Evolutionary conservation across 2,797 vertebrate species (phyloP).

Genomic region (Mionectes olivaceus): DNA sequence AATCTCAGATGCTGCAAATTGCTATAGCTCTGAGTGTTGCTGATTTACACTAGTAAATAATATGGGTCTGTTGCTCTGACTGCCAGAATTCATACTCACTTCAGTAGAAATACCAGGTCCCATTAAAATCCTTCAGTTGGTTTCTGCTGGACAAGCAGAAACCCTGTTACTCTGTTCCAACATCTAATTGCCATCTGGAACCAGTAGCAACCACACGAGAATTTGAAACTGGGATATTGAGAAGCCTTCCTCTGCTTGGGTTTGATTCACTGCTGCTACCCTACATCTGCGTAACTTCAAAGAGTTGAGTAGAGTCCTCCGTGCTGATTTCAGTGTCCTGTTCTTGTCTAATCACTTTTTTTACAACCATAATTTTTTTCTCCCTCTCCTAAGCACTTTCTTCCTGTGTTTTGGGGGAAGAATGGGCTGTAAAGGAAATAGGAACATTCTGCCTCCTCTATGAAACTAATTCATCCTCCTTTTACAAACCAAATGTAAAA

Average conservation of each 20-base stretch:
- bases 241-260: not conserved
- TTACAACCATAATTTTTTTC: not conserved
- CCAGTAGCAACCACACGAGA: conserved; percentile 11
- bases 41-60: conserved; percentile 1
- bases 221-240: not conserved
- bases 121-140: conserved; percentile 26
- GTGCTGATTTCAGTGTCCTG: not conserved
- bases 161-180: conserved; percentile 2
- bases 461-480: not conserved
- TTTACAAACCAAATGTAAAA: not conserved
- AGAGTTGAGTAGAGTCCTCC: not conserved
- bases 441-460: not conserved
- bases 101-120: conserved; percentile 32
- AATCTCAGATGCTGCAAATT: conserved; percentile 25
- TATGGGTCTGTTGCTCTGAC: not conserved
- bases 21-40: not conserved
- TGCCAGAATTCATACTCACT: conserved; percentile 33
- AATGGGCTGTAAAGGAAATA: not conserved
- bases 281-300: not conserved
- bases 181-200: conserved; percentile 65
- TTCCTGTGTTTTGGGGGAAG: not conserved
- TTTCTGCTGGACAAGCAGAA: conserved; percentile 47
- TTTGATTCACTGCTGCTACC: not conserved
- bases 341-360: conserved; percentile 8
- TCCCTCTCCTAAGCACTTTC: not conserved